Base-by-base conservation (phyloP, 2,888 invertebrate species). In the Drosophila affinis region DNA sequence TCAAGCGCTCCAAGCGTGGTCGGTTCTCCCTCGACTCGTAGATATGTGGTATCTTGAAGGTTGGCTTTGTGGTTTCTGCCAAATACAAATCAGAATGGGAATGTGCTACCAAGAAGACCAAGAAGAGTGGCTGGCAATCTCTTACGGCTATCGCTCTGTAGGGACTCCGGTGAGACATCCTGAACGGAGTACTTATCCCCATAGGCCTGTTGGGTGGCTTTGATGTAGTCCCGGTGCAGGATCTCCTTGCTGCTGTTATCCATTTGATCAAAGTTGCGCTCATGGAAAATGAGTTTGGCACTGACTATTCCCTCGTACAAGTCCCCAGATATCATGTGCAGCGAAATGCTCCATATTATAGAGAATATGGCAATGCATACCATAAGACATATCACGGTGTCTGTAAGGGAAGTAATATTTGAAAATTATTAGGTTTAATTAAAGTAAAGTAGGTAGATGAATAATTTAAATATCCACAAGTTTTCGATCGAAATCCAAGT, bases 361-460 rank as follows among this genome's bases (percentile, higher is more conserved):
- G 91, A 91, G 63, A 81, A 84, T 32, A 83, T 76, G 3, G 90
- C 91, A 58, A 91, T 81, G 18, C 90, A 64, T 29, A 91, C 84
- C 89, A 91, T 87, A n/a, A 91, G 80, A 55, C 89, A 88, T 79
- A 91, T 85, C 63, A 91, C 84, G 9, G 81, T 76, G 64, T 90
- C 91, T 91, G 56, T 0, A 52, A 32, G 5, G 3, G n/a, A 10
- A 14, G 9, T 10, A 0, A 45, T n/a, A 7, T 3, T 46, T 9
- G 3, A 12, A 32, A 12, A 10, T 48, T 7, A 9, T 29, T 29
- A 9, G 14, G 5, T 1, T 6, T 48, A 18, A 17, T 24, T 6
- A 10, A 14, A 2, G 3, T 39, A 39, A 4, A 5, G 12, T 12
- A 5, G 5, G 24, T 27, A 27, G 7, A 27, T 7, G 27, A 6